phyloP scores from a whole-genome alignment of 1,140 invertebrate genomes.

The Telenomus remus region DNA sequence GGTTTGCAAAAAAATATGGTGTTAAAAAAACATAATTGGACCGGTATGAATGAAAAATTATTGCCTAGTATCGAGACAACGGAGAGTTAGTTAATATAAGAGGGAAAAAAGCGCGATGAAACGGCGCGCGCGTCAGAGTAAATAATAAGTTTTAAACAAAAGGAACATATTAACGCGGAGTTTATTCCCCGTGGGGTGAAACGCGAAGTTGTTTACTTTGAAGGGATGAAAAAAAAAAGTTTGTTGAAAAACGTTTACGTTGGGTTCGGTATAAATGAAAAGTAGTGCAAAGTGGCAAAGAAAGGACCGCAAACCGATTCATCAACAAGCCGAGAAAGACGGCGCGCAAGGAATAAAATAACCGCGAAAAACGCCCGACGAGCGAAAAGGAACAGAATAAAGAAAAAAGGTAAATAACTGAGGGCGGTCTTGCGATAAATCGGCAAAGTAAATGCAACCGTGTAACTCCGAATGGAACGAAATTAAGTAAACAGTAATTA shows the following conservation, averaged over 20 bases:
- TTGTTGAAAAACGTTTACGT: constrained; percentile 29
- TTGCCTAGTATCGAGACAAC: no score
- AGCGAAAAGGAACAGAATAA: constrained; percentile 34
- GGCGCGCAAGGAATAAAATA: constrained; percentile 42
- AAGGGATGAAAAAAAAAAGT: constrained; percentile 35
- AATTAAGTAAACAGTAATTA: constrained; percentile 58
- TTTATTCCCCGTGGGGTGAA: constrained; percentile 13
- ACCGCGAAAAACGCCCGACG: constrained; percentile 38
- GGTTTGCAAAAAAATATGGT: background rate
- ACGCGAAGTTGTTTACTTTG: constrained; percentile 32
- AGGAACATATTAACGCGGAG: constrained; percentile 34
- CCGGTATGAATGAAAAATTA: no score
- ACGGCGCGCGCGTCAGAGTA: background rate
- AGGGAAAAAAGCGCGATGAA: no score
- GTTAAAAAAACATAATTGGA: no score
- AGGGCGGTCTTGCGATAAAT: constrained; percentile 50
- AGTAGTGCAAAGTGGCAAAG: constrained; percentile 35
- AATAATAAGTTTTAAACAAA: constrained; percentile 17
- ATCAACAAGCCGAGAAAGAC: constrained; percentile 53
- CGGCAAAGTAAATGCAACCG: constrained; percentile 48
- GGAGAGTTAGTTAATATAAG: no score
- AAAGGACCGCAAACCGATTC: constrained; percentile 54
- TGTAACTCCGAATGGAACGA: constrained; percentile 45
- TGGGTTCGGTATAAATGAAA: constrained; percentile 43
- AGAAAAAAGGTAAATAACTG: constrained; percentile 53